Base-by-base conservation (phyloP, 2,888 invertebrate species). In the Emmelina monodactyla region DNA sequence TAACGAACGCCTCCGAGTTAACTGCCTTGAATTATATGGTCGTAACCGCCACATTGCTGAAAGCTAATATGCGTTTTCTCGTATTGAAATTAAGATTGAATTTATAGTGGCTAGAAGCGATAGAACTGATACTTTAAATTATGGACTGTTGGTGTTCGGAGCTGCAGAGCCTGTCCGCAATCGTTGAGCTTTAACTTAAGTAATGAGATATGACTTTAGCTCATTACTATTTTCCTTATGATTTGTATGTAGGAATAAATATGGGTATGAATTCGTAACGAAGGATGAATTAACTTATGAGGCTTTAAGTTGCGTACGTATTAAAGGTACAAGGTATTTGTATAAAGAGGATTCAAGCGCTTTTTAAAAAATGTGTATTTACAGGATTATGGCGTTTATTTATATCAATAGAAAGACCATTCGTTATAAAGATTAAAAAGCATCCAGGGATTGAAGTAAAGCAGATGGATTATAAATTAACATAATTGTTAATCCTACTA, bases 201-300 rank as follows among this genome's bases (percentile, higher is more conserved):
- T 72, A 69, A 71, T 69, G 67, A 75, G 68, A 68, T 73, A 71
- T 68, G 73, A 71, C 70, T 72, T 64, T 57, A 59, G 56, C 63
- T 70, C 64, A 68, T 73, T 72, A 67, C 65, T 65, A 67, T 65
- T 64, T 65, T 58, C 53, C 60, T 61, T 64, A 60, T 67, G 64
- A 66, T 66, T 67, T 67, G 62, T 61, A 52, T 52, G 45, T 49
- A 47, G 58, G 57, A 55, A 62, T 62, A 64, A 63, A 58, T 57
- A 62, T 58, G 52, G 53, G 53, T 54, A 58, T 61, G 57, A 65
- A 66, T 66, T 65, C 61, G 59, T 55, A 50, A 55, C 52, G 40
- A 58, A 62, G 61, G 52, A 58, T n/a, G n/a, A n/a, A n/a, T n/a
- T n/a, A n/a, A n/a, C n/a, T n/a, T n/a, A n/a, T n/a, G n/a, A n/a